Base-by-base conservation (phyloP, 2,888 invertebrate species). In the Drosophila greeni region DNA sequence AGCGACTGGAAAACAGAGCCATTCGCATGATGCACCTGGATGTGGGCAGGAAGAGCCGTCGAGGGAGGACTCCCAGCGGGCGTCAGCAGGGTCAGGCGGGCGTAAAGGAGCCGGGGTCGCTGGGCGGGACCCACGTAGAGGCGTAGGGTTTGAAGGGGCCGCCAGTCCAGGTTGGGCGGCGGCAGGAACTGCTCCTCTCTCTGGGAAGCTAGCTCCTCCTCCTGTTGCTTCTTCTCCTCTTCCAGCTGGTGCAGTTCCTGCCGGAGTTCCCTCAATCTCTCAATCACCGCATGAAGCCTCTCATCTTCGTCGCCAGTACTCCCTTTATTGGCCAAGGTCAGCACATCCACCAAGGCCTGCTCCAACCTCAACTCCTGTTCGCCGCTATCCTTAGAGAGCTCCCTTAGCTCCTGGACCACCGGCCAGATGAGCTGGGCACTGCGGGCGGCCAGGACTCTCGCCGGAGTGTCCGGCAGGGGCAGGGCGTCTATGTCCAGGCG, bases 1-100 rank as follows among this genome's bases (percentile, higher is more conserved):
- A 92, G 87, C 49, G 90, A 90, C 72, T 92, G 92, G 69, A 90
- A 89, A 18, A 92, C 73, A 47, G 87, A 88, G 3, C 89, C 90
- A 14, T 83, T 84, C 7, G 86, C 72, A 2, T 88, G 82, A 76
- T 91, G 88, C 67, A 89, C 86, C 73, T 90, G 79, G 7, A 81
- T 66, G 48, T 72, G 67, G 20, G 83, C 78, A 11, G 60, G 51
- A 1, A 78, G 73, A 3, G 72, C 73, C 0, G 70, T 53, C 2
- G 82, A 85, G 5, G 82, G 78, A 2, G 53, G 70, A 2, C 36
- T 31, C 0, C 39, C 53, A 1, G 14, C 7, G 0, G 47, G 23
- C 1, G 61, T 36, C 0, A 77, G 65, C 5, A 81, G 71, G n/a
- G 74, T 68, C 18, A 86, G 72, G 5, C 78, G 82, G 0, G 82